Base-by-base conservation (phyloP, 2,113 vertebrate genomes). In the Dinomys branickii region DNA sequence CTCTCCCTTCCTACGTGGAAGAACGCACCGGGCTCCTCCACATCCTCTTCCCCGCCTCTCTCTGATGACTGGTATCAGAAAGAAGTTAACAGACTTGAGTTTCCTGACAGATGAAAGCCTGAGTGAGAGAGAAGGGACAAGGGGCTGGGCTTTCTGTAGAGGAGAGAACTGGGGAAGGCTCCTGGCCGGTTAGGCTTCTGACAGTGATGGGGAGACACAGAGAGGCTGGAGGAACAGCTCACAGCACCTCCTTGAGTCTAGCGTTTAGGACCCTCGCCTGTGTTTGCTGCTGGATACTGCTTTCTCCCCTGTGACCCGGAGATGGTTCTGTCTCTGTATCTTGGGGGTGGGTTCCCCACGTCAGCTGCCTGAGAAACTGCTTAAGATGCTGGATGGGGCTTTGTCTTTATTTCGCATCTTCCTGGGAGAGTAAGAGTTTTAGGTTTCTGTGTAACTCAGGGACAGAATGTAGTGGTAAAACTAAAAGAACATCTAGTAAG, bases 1-100 rank as follows among this genome's bases (percentile, higher is more conserved):
- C 41, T 47, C 5, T 47, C 26, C 41, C 24, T 24, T 47, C 41
- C 73, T 7, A 8, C 6, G n/a, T 47, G 73, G 38, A 13, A 6
- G 24, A 1, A 14, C 3, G 24, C 2, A 11, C 12, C 11, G 0
- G 22, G 73, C 13, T 77, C 41, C 73, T 47, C 24, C 5, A 5
- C 26, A 12, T 30, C 22, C 38, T 5, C 4, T 44, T 13, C 67
- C n/a, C 24, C 5, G 73, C 41, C 41, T 16, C 41, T 38, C 19
- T 77, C 41, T 47, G 24, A 47, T 47, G 16, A 47, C 12, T 47
- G 5, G 1, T 30, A 14, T 47, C 41, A 47, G 73, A 77, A 12
- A 44, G 26, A 75, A 47, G 41, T 26, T 44, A 28, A 13, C 26
- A 28, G 41, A 28, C 26, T 41, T 7, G 73, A 77, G 73, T 77